Conservation (phyloP, 2,888 invertebrate genomes). For the Corbicula japonica region DNA sequence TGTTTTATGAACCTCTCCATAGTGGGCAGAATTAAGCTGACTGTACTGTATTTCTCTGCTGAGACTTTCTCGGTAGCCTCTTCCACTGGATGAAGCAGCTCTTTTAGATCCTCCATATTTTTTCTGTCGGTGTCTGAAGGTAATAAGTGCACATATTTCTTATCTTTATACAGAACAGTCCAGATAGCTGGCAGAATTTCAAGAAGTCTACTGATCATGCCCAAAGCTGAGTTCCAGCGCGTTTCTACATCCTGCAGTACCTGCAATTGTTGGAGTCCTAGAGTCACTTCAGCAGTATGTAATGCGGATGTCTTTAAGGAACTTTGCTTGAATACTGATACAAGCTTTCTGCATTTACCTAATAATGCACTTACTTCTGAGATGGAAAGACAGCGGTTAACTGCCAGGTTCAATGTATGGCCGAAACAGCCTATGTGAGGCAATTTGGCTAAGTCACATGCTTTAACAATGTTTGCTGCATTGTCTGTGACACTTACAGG, state of each 20-base stretch:
- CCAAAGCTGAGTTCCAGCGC: constrained; percentile 3
- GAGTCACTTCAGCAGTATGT: not conserved
- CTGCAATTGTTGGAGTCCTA: constrained; percentile 3
- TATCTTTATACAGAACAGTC: constrained; percentile 6
- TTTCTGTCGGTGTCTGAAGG: not conserved
- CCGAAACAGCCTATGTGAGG: no score
- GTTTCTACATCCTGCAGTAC: constrained; percentile 6
- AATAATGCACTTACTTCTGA: constrained; percentile 3
- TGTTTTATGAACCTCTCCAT: not conserved
- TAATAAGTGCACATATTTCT: not conserved
- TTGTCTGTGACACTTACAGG: no score
- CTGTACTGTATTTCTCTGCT: constrained; percentile 1
- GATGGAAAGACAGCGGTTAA: not conserved
- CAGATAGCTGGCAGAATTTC: constrained; percentile 5
- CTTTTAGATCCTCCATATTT: constrained; percentile 9
- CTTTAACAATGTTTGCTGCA: no score
- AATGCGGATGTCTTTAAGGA: not conserved
- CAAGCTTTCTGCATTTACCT: constrained; percentile 8
- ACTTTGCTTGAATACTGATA: not conserved
- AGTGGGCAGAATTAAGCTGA: not conserved
- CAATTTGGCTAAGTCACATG: no score
- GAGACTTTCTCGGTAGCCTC: constrained; percentile 3
- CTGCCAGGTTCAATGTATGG: no score
- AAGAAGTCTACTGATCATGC: constrained; percentile 5
- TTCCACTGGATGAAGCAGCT: not conserved